phyloP scores from a whole-genome alignment of 35 echinoderm and acorn worm genomes.

The Ophiothrix spiculata region DNA sequence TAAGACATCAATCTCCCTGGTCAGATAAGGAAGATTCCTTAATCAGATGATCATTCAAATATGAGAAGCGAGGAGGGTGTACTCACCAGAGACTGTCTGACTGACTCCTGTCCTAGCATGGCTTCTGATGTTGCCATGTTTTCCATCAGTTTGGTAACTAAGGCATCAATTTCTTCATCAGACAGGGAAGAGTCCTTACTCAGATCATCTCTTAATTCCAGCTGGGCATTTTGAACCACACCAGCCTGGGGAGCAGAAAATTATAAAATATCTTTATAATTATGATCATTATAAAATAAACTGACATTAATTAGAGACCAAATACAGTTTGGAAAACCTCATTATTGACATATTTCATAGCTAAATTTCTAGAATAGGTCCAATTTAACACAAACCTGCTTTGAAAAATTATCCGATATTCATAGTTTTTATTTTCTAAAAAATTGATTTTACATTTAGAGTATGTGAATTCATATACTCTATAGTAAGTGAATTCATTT shows the following conservation, averaged over 20 bases:
- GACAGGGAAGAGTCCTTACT: conserved; percentile 39
- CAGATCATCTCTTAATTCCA: conserved; percentile 41
- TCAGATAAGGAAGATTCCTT: conserved; percentile 44
- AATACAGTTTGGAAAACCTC: no score
- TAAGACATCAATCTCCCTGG: conserved; percentile 77
- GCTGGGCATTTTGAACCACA: conserved; percentile 36
- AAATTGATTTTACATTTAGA: no score
- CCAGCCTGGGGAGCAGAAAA: conserved; percentile 24
- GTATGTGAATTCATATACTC: no score
- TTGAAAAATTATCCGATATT: no score
- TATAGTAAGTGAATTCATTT: no score
- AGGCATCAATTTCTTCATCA: conserved; percentile 75
- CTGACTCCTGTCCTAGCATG: conserved; percentile 72
- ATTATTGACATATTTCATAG: no score
- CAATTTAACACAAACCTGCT: no score
- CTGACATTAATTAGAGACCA: no score
- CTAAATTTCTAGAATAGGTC: no score
- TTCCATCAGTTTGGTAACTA: conserved; percentile 73
- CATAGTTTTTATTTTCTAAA: no score
- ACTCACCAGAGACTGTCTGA: conserved; percentile 75
- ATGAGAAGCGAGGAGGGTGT: background rate
- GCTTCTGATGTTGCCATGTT: conserved; percentile 82
- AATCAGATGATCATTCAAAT: conserved; percentile 52
- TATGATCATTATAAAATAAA: no score
- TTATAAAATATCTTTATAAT: background rate